Conservation (phyloP, 2,113 vertebrate genomes). For the Xyrauchen texanus region DNA sequence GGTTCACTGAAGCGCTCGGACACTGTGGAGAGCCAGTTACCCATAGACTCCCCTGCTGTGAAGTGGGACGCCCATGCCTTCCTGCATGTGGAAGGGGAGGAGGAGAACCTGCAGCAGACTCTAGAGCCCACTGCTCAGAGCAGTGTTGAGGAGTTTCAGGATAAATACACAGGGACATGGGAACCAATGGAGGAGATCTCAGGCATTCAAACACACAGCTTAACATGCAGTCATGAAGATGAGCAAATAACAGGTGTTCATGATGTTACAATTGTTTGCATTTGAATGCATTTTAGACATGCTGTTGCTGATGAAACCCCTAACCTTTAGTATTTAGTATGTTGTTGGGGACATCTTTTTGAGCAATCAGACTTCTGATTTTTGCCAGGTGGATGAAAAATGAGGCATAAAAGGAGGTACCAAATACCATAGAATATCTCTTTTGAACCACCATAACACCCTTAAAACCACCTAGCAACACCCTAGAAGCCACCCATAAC, state of each 20-base stretch:
- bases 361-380: too few relatives aligned
- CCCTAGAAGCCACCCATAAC: too few relatives aligned
- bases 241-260: slow-evolving; percentile 8
- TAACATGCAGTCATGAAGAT: slow-evolving; percentile 43
- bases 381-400: too few relatives aligned
- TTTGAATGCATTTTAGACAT: too few relatives aligned
- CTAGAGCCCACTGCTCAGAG: slow-evolving; percentile 5
- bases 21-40: slow-evolving; percentile 69
- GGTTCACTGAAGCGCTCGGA: slow-evolving; percentile 67
- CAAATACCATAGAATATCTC: too few relatives aligned
- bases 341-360: too few relatives aligned
- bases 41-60: slow-evolving; percentile 68
- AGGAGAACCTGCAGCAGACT: slow-evolving; percentile 11
- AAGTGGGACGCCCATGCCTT: slow-evolving; percentile 71
- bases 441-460: too few relatives aligned
- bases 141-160: slow-evolving; percentile 22
- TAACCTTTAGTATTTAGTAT: too few relatives aligned
- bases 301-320: too few relatives aligned
- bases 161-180: slow-evolving; percentile 29
- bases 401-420: too few relatives aligned
- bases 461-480: too few relatives aligned
- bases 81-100: slow-evolving; percentile 59
- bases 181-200: slow-evolving; percentile 38
- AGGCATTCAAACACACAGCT: slow-evolving; percentile 16
- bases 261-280: background rate